Base-by-base conservation (phyloP, 1,140 invertebrate genomes). In the Hyposmocoma kahamanoa region DNA sequence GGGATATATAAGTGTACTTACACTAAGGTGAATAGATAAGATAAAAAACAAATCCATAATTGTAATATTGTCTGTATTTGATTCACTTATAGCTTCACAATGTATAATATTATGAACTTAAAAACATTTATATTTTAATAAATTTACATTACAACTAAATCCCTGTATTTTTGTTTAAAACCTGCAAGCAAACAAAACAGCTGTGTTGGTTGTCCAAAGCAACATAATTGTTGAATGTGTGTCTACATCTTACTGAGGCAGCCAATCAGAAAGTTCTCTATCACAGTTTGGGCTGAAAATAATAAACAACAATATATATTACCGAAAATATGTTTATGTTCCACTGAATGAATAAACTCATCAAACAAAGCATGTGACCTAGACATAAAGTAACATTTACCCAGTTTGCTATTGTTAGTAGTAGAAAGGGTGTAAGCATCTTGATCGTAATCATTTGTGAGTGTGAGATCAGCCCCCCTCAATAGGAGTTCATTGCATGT, bases 381-480 rank as follows among this genome's bases (percentile, higher is more conserved):
- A n/a, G n/a, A n/a, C n/a, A n/a, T n/a, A n/a, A 36, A 17, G 15
- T 13, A 2, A 17, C n/a, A 36, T 30, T 71, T 77, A 89, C 88
- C 88, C 69, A 89, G 80, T 82, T 88, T 88, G 70, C 88, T 87
- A 55, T 91, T 90, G 74, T 91, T 92, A 54, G 89, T 87, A 30
- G 94, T 89, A 32, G 95, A 93, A 53, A 96, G 88, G 46, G 91
- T 91, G 75, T 94, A 95, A 30, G 95, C 95, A 59, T 93, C 94
- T 64, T 95, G 90, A 61, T 92, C 90, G 78, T 93, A 90, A 65
- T 92, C 90, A 87, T 97, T 97, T 39, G 89, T 88, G 22, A 92
- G 79, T 10, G 92, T 93, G 20, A 97, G 75, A 82, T 97, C 93
- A 21, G 95, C 93, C 38, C 92, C 92, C 69, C 90, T 88, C 21